Evolutionary conservation across 2,888 invertebrate species (phyloP), one percentile per base, ranked within the genome.

Genomic region (Cephus pulcher): DNA sequence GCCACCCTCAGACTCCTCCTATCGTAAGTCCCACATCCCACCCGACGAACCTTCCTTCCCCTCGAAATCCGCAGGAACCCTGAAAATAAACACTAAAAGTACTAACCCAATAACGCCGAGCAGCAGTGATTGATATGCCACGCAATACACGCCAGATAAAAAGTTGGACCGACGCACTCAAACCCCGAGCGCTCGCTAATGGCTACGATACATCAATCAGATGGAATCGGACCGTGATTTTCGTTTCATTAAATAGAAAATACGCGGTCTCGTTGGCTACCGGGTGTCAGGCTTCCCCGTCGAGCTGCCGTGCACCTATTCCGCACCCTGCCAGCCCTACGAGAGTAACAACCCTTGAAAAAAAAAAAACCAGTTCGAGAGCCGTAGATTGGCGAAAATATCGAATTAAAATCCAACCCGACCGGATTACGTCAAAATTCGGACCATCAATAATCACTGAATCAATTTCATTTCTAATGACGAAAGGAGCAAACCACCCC

Each of bases 41-140:
- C 12, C 71, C 32, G 32, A 12, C 23, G 32, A 71, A 23, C 56
- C 76, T 79, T 76, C 70, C 15, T 69, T 71, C 70, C 79, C 69
- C 35, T 69, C 74, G 74, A 40, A 69, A 35, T 79, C 56, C 75
- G 30, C n/a, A 56, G 73, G n/a, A 69, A 69, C 76, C 35, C 76
- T 68, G 80, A 76, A 82, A 86, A 86, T 83, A 85, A 83, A 81
- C 81, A 82, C 78, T 75, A 85, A 86, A 84, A 84, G 80, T 82
- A 81, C 82, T 82, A 82, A 84, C 84, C 86, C 85, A 84, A 87
- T 88, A 86, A 85, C 84, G 84, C 80, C 76, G 78, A 77, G 34
- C 76, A 84, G 83, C 83, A 83, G 86, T 86, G 87, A 88, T 88
- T 87, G 86, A 87, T 87, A 85, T 82, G 81, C 83, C 77, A 78